phyloP scores from a whole-genome alignment of 2,113 vertebrate genomes.

The Brachyhypopomus occidentalis region DNA sequence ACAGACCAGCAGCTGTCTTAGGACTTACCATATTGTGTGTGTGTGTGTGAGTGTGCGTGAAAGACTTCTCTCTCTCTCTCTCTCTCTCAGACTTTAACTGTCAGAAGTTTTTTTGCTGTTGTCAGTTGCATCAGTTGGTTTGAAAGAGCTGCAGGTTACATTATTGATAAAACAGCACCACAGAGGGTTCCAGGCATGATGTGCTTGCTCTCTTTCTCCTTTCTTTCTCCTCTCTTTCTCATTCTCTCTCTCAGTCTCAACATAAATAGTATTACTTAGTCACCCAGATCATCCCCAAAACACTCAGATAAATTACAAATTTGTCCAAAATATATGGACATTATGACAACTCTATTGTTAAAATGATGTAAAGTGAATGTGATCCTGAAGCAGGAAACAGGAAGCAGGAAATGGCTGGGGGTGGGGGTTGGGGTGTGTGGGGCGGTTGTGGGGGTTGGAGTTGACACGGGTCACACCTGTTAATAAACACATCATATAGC shows the following conservation, averaged over 20 bases:
- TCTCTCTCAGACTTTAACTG: conserved; percentile 29
- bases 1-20: background rate
- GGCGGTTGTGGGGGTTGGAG: conserved; percentile 53
- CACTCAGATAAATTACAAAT: background rate
- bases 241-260: background rate
- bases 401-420: conserved; percentile 9
- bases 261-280: conserved; percentile 18
- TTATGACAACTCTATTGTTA: background rate
- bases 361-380: background rate
- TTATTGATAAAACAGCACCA: conserved; percentile 42
- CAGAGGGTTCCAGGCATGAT: conserved; percentile 21
- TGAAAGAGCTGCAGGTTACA: conserved; percentile 37
- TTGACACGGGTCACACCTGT: conserved; percentile 12
- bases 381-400: background rate
- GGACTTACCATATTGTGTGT: conserved; percentile 12
- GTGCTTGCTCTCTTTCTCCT: conserved; percentile 21
- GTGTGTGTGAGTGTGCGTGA: conserved; percentile 9
- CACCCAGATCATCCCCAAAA: background rate
- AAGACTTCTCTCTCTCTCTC: conserved; percentile 2
- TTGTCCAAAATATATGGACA: background rate
- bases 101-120: conserved; percentile 29
- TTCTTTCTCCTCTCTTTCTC: conserved; percentile 7
- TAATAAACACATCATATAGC: conserved; percentile 46
- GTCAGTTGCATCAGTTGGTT: conserved; percentile 36
- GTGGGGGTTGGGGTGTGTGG: conserved; percentile 58